phyloP scores from a whole-genome alignment of 2,888 invertebrate genomes.

The Trissolcus japonicus region DNA sequence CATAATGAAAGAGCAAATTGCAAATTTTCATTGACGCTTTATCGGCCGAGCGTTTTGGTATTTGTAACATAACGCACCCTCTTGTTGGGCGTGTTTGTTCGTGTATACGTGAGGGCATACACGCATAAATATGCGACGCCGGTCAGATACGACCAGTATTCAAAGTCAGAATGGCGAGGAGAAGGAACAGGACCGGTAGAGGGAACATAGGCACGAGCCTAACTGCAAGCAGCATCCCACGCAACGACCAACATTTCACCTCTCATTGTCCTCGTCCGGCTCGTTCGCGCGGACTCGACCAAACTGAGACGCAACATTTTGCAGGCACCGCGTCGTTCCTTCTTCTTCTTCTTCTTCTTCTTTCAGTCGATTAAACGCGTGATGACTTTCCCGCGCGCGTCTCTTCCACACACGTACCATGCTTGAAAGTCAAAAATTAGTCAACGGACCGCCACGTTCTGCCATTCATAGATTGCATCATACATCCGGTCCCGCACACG shows the following conservation, averaged over 20 bases:
- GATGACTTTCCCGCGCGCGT: conserved; percentile 20
- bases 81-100: conserved; percentile 34
- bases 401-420: conserved; percentile 14
- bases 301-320: neutral
- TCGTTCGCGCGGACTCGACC: neutral
- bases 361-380: conserved; percentile 37
- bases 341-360: conserved; percentile 44
- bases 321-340: conserved; percentile 22
- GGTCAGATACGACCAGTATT: conserved; percentile 68
- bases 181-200: conserved; percentile 60
- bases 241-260: conserved; percentile 67
- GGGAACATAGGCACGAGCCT: conserved; percentile 72
- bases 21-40: conserved; percentile 20
- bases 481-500: conserved; percentile 44
- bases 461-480: conserved; percentile 60
- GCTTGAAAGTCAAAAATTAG: conserved; percentile 58
- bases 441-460: conserved; percentile 32
- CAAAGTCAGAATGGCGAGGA: conserved; percentile 64
- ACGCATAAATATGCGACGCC: conserved; percentile 32
- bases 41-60: conserved; percentile 34
- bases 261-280: neutral
- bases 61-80: conserved; percentile 40
- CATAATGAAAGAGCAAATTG: too few relatives aligned
- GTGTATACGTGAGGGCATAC: conserved; percentile 12
- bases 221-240: conserved; percentile 73